Percentiles rank a stretch among this genome's conserved stretches.
phyloP scores from a whole-genome alignment of 2,113 vertebrate genomes.

The Sigmodon hispidus region DNA sequence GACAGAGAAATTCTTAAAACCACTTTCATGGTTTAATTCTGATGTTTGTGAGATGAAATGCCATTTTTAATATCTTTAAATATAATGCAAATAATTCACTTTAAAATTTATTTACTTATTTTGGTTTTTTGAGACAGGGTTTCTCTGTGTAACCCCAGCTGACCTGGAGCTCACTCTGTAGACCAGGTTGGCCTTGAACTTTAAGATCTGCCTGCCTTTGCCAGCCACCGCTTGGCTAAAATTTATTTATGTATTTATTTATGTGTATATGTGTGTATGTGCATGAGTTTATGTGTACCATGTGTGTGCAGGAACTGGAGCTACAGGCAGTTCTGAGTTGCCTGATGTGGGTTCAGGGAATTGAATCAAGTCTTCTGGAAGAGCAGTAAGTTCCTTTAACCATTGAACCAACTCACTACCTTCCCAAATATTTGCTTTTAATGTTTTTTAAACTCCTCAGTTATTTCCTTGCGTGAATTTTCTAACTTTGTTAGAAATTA shows the following conservation, averaged over 20 bases:
- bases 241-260: background rate
- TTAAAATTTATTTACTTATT: background rate
- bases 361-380: background rate
- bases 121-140: background rate
- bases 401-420: background rate
- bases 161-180: background rate
- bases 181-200: background rate
- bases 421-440: background rate
- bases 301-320: background rate
- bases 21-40: conserved; percentile 27
- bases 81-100: conserved; percentile 36
- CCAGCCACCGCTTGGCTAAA: background rate
- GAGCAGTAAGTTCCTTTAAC: background rate
- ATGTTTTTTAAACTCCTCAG: background rate
- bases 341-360: background rate
- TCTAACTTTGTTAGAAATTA: background rate
- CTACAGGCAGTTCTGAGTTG: background rate
- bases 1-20: conserved; percentile 13
- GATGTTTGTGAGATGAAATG: background rate
- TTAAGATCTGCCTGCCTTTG: background rate
- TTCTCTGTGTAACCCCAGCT: background rate
- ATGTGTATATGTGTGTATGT: background rate
- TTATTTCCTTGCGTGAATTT: conserved; percentile 45
- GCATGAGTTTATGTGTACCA: background rate
- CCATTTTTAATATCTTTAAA: conserved; percentile 42